Evolutionary conservation across 2,888 invertebrate genomes (phyloP).

Genomic region (Tineola bisselliella): DNA sequence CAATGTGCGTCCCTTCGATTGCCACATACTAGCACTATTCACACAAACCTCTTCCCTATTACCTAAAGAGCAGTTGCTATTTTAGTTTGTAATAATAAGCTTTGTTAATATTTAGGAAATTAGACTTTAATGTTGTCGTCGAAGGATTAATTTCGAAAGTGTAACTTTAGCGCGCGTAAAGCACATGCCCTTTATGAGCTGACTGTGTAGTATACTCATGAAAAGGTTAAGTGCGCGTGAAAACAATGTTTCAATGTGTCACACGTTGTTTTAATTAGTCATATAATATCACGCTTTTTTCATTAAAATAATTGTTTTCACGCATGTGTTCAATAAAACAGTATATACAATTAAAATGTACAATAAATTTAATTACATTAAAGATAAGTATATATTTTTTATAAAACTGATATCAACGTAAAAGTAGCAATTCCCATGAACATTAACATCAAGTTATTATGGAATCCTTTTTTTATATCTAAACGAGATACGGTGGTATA

Average conservation of each 20-base stretch:
- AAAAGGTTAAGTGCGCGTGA: slow-evolving; percentile 40
- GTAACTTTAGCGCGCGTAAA: slow-evolving; percentile 10
- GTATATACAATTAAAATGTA: no score
- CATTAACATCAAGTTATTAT: neutral
- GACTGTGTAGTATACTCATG: slow-evolving; percentile 48
- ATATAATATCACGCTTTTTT: neutral
- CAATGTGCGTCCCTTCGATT: slow-evolving; percentile 37
- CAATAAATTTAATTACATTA: no score
- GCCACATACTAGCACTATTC: neutral
- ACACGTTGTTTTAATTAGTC: slow-evolving; percentile 15
- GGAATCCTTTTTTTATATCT: neutral
- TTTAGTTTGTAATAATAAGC: neutral
- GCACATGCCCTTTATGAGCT: slow-evolving; percentile 46
- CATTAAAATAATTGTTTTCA: neutral
- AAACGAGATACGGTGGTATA: slow-evolving; percentile 6
- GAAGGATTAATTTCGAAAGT: neutral
- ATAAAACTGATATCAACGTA: neutral
- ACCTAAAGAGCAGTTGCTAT: neutral
- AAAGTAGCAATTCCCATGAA: neutral
- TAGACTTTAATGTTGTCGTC: neutral
- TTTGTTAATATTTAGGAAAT: neutral
- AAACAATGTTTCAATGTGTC: slow-evolving; percentile 31
- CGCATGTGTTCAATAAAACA: neutral
- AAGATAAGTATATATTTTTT: no score
- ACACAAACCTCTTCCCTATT: neutral